Conservation (phyloP, 2,113 vertebrate species). For the Eupsittula cactorum region DNA sequence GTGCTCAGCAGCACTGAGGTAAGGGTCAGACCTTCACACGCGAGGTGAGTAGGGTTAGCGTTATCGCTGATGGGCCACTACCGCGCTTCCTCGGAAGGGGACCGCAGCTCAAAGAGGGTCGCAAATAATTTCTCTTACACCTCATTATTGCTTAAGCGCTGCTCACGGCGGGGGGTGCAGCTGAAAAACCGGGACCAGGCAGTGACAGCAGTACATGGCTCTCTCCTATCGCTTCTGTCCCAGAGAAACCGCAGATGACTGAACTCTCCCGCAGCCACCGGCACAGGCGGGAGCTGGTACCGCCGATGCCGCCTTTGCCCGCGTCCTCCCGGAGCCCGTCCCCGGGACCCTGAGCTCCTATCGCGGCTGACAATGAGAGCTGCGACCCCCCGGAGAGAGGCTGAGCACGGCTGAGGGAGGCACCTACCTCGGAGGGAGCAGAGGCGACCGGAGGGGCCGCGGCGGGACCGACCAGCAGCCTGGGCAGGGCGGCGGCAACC, state of each 20-base stretch:
- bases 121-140: background rate
- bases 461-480: background rate
- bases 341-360: background rate
- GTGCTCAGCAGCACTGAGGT: background rate
- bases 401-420: background rate
- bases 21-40: fast-evolving
- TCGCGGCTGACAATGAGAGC: background rate
- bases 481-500: background rate
- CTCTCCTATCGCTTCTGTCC: background rate
- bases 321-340: background rate
- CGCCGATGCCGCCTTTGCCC: background rate
- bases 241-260: fast-evolving
- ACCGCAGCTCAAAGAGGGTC: background rate
- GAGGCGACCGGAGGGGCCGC: background rate
- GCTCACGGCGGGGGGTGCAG: no score
- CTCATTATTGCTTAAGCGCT: fast-evolving
- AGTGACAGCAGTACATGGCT: background rate
- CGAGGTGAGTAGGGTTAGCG: fast-evolving
- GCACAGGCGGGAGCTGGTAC: background rate
- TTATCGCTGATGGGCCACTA: fast-evolving
- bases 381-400: background rate
- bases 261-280: background rate
- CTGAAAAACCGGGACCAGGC: background rate
- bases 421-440: background rate
- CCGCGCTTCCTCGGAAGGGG: background rate